Evolutionary conservation across 2,888 invertebrate species (phyloP).

Genomic region (Idaea aversata): DNA sequence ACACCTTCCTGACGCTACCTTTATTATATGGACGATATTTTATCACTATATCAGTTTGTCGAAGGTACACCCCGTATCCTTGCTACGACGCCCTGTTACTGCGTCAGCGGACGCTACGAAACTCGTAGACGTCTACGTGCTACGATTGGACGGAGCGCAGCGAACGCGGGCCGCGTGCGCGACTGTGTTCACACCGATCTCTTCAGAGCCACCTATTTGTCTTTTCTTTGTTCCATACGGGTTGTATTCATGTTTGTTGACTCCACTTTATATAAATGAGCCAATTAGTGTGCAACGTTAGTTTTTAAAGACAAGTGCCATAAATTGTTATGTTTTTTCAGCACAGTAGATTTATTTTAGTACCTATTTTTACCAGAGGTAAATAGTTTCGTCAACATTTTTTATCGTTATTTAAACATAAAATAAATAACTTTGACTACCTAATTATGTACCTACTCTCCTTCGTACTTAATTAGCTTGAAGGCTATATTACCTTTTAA

Average conservation of each 20-base stretch:
- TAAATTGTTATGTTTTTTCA: constrained; percentile 17
- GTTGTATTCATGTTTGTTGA: constrained; percentile 35
- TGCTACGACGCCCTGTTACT: constrained; percentile 62
- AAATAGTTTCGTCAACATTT: background rate
- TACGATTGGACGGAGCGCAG: constrained; percentile 51
- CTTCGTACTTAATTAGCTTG: too few species aligned
- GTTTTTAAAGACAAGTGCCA: constrained; percentile 29
- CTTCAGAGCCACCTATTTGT: constrained; percentile 37
- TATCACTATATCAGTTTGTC: constrained; percentile 5
- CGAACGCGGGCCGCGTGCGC: constrained; percentile 25
- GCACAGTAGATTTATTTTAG: background rate
- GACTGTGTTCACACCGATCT: constrained; percentile 40
- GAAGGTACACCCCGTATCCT: constrained; percentile 46
- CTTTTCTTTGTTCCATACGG: constrained; percentile 46
- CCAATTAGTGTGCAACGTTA: constrained; percentile 41
- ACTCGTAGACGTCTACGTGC: constrained; percentile 70
- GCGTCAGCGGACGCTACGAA: constrained; percentile 67
- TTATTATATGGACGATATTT: constrained; percentile 4
- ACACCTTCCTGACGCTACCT: constrained; percentile 18
- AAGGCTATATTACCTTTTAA: too few species aligned
- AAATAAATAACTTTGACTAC: too few species aligned
- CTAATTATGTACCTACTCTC: too few species aligned
- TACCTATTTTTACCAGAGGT: background rate
- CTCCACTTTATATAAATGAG: constrained; percentile 41
- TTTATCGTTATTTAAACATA: too few species aligned